Base-by-base conservation (phyloP, 2,113 vertebrate genomes). In the Scolopax mira region DNA sequence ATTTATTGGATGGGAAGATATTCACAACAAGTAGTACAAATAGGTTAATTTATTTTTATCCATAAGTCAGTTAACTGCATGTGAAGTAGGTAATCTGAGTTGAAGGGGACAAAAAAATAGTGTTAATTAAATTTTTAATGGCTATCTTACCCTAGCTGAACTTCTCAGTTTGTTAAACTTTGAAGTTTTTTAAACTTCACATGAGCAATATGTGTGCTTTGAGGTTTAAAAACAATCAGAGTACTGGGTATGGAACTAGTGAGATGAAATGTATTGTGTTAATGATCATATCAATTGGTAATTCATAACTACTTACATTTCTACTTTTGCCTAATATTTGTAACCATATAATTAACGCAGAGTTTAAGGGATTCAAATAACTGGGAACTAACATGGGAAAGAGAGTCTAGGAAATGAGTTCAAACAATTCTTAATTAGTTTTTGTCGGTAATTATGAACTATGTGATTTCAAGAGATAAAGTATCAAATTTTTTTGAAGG, bases 81-180 rank as follows among this genome's bases (percentile, higher is more conserved):
- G 24, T 70, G 62, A 91, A 88, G 46, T 58, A 93, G 46, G 60
- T 70, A 88, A 88, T 83, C 46, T 85, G 71, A 90, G 42, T 88
- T 80, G 75, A 88, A 93, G 62, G 81, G 85, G 30, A 73, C 37
- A 94, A 80, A 92, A 92, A 91, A 83, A 39, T 33, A 65, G 14
- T 49, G 42, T 66, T 95, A 93, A 94, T 95, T 89, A 91, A 65
- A 60, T 93, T 94, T 95, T 75, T 91, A 90, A 85, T 91, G 91
- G 51, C 49, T 91, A 25, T 85, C 71, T 93, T 67, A 95, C 75
- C 83, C 64, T 18, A 70, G 41, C 3, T 88, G 85, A 95, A 88
- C 90, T 88, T 77, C 55, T 90, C 33, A 61, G 39, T 95, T 61
- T 83, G 31, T 54, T 67, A 73, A 85, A 89, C 48, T 96, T 86